phyloP scores from a whole-genome alignment of 2,113 vertebrate species.

The Cacatua alba region DNA sequence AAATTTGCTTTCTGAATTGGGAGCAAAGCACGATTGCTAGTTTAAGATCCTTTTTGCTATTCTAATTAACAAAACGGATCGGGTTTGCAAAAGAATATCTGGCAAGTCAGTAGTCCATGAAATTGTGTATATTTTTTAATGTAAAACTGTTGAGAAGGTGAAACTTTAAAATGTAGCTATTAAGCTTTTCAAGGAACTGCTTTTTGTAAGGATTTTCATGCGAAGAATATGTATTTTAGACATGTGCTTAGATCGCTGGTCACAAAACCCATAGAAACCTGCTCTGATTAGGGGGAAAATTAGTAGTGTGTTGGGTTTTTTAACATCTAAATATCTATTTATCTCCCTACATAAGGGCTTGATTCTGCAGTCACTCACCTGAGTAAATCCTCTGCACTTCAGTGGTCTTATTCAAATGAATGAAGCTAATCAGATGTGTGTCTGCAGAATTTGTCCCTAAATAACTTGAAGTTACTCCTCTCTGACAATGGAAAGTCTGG shows the following conservation, averaged over 20 bases:
- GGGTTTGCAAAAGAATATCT: conserved; percentile 37
- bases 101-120: conserved; percentile 51
- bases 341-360: background rate
- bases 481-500: background rate
- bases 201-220: background rate
- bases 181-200: background rate
- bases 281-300: background rate
- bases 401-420: background rate
- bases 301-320: accelerated
- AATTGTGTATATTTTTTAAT: conserved; percentile 63
- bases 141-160: conserved; percentile 14
- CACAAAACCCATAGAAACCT: background rate
- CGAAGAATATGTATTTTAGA: background rate
- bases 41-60: background rate
- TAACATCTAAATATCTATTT: background rate
- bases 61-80: conserved; percentile 35
- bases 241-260: background rate
- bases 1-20: background rate
- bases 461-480: background rate
- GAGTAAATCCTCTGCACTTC: background rate
- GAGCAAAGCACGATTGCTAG: background rate
- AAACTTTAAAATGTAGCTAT: conserved; percentile 38
- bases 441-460: background rate
- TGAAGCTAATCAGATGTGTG: background rate
- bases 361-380: background rate